Percentiles rank a stretch among this genome's conserved stretches.
phyloP scores from a whole-genome alignment of 2,888 invertebrate species.

The Dyspetes luteomarginatus region DNA sequence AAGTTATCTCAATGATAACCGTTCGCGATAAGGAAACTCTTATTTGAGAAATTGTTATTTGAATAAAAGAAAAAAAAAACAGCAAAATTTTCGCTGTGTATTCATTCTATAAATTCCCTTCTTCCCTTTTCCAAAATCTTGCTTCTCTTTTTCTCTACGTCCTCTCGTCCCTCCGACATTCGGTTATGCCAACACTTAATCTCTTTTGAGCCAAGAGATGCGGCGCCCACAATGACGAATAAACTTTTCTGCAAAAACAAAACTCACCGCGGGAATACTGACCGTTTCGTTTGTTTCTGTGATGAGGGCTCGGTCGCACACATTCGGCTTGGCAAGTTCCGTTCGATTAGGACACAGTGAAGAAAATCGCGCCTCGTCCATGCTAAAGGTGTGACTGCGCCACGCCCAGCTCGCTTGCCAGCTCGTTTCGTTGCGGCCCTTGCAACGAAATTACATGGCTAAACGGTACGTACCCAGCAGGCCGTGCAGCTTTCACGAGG shows the following conservation, averaged over 20 bases:
- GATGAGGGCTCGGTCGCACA: slow-evolving; percentile 11
- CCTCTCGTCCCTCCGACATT: too few relatives aligned
- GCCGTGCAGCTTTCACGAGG: slow-evolving; percentile 59
- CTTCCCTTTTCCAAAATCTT: background rate
- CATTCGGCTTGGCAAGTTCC: slow-evolving; percentile 36
- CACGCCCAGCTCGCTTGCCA: slow-evolving; percentile 73
- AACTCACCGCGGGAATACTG: slow-evolving; percentile 30
- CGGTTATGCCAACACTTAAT: background rate
- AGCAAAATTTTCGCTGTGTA: background rate
- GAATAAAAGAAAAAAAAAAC: too few relatives aligned
- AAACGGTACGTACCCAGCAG: slow-evolving; percentile 65
- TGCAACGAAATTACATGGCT: slow-evolving; percentile 77
- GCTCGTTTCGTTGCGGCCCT: slow-evolving; percentile 67
- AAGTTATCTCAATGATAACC: too few relatives aligned
- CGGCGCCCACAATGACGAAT: slow-evolving; percentile 60
- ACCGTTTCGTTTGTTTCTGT: slow-evolving; percentile 18
- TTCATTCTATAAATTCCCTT: background rate
- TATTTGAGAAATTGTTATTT: too few relatives aligned
- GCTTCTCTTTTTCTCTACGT: too few relatives aligned
- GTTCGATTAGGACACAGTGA: slow-evolving; percentile 64
- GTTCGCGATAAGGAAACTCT: too few relatives aligned
- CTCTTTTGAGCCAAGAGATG: background rate
- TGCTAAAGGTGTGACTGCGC: slow-evolving; percentile 80
- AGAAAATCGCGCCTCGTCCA: slow-evolving; percentile 68
- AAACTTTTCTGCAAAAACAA: slow-evolving; percentile 65